Conservation (phyloP, 2,888 invertebrate species). For the Synergus laeviventris region DNA sequence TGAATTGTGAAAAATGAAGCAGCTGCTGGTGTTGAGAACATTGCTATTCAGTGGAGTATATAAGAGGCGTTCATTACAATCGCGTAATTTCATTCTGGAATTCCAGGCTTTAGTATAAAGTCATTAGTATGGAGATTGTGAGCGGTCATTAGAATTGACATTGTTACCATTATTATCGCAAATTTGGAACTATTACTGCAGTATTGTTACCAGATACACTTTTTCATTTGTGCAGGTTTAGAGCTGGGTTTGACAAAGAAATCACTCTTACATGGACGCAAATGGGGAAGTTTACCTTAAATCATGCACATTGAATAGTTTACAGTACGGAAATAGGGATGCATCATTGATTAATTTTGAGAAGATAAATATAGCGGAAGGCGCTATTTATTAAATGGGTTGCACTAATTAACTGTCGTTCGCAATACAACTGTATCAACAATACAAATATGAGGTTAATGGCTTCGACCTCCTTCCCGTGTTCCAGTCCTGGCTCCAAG, state of each 20-base stretch:
- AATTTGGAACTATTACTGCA: conserved; percentile 1
- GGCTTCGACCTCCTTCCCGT: conserved; percentile 13
- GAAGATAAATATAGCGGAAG: too few relatives aligned
- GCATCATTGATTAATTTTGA: too few relatives aligned
- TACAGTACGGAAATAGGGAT: too few relatives aligned
- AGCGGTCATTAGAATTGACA: neutral
- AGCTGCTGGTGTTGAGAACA: neutral
- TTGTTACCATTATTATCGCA: conserved; percentile 11
- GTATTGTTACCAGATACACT: neutral
- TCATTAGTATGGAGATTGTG: conserved; percentile 17
- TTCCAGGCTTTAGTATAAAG: neutral
- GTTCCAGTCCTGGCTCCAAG: neutral
- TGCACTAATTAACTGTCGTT: neutral
- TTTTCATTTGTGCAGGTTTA: neutral
- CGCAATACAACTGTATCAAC: neutral
- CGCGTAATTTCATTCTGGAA: neutral
- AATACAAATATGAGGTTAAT: neutral
- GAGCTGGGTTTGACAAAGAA: neutral
- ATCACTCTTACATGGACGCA: too few relatives aligned
- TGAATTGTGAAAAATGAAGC: neutral
- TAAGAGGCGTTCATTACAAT: neutral
- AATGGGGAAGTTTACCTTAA: too few relatives aligned
- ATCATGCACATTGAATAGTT: too few relatives aligned
- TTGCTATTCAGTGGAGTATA: neutral
- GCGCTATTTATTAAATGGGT: neutral